Percentiles rank a stretch among this genome's conserved stretches.
These are phyloP conservation scores for Centropyge bicolor DNA, from an alignment of 2,797 vertebrate genomes.

Conservation along the genomic window DNA sequence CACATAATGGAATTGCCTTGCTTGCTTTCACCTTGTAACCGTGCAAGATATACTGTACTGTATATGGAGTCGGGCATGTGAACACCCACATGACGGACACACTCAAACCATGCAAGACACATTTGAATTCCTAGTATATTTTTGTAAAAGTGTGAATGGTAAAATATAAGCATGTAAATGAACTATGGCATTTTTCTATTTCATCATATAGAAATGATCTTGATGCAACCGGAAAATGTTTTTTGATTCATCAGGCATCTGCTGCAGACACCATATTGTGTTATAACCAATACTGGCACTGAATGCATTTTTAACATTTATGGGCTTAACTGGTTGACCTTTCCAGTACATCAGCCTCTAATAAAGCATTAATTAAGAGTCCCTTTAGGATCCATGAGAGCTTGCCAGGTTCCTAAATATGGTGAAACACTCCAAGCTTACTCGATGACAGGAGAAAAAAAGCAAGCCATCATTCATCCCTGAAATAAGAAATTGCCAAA, in stretches of 20 bases:
- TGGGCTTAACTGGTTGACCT: slow-evolving; percentile 39
- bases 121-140: background rate
- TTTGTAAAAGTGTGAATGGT: background rate
- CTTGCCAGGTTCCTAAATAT: slow-evolving; percentile 36
- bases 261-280: background rate
- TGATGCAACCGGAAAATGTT: background rate
- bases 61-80: background rate
- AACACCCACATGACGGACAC: slow-evolving; percentile 10
- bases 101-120: background rate
- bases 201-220: background rate
- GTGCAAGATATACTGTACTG: slow-evolving; percentile 26
- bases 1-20: slow-evolving; percentile 63
- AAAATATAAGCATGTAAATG: background rate
- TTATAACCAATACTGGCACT: slow-evolving; percentile 3
- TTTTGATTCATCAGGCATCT: slow-evolving; percentile 2
- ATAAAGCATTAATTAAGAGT: slow-evolving; percentile 58
- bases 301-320: slow-evolving; percentile 39
- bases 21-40: slow-evolving; percentile 51
- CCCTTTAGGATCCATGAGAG: slow-evolving; percentile 27
- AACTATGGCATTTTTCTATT: background rate
- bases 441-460: slow-evolving; percentile 7
- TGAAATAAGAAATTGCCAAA: slow-evolving; percentile 46
- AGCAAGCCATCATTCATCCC: slow-evolving; percentile 37
- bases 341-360: slow-evolving; percentile 45
- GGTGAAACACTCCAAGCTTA: slow-evolving; percentile 9